A percentile compares a stretch with the other conserved stretches of the same genome.
phyloP scores from a whole-genome alignment of 2,797 vertebrate species.

The Oryzias dopingdopingensis region DNA sequence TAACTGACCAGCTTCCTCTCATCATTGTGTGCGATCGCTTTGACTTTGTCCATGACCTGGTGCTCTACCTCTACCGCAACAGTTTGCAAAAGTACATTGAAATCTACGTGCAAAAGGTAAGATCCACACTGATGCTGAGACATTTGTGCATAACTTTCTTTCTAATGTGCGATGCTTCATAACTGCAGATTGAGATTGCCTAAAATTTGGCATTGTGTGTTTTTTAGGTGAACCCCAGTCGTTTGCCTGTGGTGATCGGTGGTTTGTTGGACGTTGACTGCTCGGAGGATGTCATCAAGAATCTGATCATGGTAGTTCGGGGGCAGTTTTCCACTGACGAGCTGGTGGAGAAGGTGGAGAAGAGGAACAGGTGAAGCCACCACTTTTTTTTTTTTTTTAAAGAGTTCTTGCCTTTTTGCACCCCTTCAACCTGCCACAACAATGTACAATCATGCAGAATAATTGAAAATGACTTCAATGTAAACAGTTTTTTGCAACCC shows the following conservation, averaged over 20 bases:
- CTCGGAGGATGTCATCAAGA: slow-evolving; percentile 97
- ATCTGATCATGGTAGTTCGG: slow-evolving; percentile 93
- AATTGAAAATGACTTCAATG: no score
- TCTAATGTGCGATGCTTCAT: no score
- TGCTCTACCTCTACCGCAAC: slow-evolving; percentile 93
- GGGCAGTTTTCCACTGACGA: slow-evolving; percentile 99
- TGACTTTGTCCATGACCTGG: slow-evolving; percentile 93
- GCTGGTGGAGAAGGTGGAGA: slow-evolving; percentile 92
- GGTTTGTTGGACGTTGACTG: slow-evolving; percentile 93
- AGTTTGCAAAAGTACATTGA: slow-evolving; percentile 96
- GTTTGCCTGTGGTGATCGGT: slow-evolving; percentile 91
- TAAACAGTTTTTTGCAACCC: no score
- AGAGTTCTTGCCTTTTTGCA: not conserved
- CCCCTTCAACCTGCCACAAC: not conserved
- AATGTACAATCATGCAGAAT: no score
- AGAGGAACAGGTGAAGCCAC: slow-evolving; percentile 85
- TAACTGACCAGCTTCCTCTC: slow-evolving; percentile 92
- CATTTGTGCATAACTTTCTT: not conserved
- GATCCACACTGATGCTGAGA: not conserved
- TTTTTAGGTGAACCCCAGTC: slow-evolving; percentile 90
- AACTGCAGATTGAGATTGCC: not conserved
- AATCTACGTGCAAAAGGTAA: slow-evolving; percentile 95
- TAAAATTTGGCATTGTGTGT: not conserved
- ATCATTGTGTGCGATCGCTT: slow-evolving; percentile 96
- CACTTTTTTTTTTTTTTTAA: no score